Evolutionary conservation across 2,888 invertebrate genomes (phyloP).

Genomic region (Ophion obscuratus): DNA sequence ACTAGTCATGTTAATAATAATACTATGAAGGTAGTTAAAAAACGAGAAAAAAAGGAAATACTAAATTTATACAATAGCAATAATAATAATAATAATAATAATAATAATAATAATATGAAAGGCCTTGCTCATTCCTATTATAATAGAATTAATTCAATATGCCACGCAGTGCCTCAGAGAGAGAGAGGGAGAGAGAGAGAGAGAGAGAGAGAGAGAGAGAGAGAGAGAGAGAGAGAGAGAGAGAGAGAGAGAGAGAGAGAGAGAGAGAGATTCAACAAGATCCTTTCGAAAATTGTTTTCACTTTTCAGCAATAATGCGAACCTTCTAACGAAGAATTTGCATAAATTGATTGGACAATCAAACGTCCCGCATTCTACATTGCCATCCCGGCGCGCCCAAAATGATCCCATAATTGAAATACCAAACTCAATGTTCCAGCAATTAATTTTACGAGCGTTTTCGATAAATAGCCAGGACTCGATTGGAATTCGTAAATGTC

Average conservation of each 20-base stretch:
- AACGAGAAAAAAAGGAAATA: too few relatives aligned
- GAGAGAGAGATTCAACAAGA: not conserved
- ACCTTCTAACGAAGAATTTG: not conserved
- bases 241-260: not conserved
- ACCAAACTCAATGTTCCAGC: not conserved
- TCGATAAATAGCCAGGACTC: not conserved
- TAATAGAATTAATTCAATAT: too few relatives aligned
- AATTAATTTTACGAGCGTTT: not conserved
- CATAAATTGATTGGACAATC: not conserved
- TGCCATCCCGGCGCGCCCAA: not conserved
- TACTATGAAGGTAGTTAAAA: too few relatives aligned
- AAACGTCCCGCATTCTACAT: not conserved
- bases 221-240: not conserved
- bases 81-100: too few relatives aligned
- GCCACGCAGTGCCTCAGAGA: too few relatives aligned
- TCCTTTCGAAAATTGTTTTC: not conserved
- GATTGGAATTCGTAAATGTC: not conserved
- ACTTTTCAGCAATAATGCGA: not conserved
- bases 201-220: too few relatives aligned
- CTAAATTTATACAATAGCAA: too few relatives aligned
- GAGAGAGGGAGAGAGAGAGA: not conserved
- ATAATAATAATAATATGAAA: too few relatives aligned
- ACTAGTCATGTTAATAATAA: too few relatives aligned
- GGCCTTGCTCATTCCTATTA: too few relatives aligned
- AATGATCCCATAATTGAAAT: not conserved